Evolutionary conservation across 2,888 invertebrate genomes (phyloP).

Genomic region (Phyllotreta cruciferae): DNA sequence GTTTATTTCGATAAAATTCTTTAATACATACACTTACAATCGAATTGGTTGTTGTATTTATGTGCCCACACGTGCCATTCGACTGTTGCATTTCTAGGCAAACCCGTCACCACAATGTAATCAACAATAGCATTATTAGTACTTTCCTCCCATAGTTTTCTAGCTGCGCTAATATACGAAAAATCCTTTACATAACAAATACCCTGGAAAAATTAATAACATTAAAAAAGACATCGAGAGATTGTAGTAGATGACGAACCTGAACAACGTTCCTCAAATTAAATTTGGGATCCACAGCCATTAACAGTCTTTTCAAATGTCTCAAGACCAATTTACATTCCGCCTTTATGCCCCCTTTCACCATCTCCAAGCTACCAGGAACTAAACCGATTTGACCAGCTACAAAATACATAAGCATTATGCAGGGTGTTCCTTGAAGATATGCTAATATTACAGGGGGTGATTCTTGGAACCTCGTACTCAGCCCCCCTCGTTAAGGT

Average conservation of each 20-base stretch:
- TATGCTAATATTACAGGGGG: no score
- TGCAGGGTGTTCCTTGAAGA: no score
- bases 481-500: no score
- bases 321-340: constrained; percentile 85
- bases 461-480: no score
- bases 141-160: constrained; percentile 81
- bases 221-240: background rate
- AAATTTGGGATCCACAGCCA: constrained; percentile 79
- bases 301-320: constrained; percentile 82
- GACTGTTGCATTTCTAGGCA: constrained; percentile 81
- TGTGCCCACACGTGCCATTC: constrained; percentile 97
- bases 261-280: constrained; percentile 84
- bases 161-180: constrained; percentile 74
- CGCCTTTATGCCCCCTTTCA: constrained; percentile 78
- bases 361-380: constrained; percentile 78
- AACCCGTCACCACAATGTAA: constrained; percentile 81
- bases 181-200: constrained; percentile 86
- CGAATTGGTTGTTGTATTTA: constrained; percentile 84
- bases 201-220: constrained; percentile 65
- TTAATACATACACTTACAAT: constrained; percentile 68
- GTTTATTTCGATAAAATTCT: background rate
- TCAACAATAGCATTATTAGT: constrained; percentile 88
- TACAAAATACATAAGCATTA: constrained; percentile 62
- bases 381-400: constrained; percentile 93
- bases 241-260: constrained; percentile 54